Conservation (phyloP, 2,113 vertebrate genomes). For the Nestor notabilis region DNA sequence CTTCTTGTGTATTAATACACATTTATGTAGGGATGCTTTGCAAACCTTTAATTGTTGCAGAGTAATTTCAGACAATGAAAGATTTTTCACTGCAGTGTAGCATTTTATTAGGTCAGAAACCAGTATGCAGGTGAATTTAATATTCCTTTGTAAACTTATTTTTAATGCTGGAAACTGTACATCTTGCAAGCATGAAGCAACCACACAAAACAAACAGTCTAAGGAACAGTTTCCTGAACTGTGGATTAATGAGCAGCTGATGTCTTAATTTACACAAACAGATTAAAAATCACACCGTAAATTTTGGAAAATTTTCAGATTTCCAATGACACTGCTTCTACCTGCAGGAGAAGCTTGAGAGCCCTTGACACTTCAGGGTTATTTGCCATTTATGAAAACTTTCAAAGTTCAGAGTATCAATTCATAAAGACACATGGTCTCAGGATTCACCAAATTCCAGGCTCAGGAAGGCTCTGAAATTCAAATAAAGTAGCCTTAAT, state of each 20-base stretch:
- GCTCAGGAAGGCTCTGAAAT: neutral
- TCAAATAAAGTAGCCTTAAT: neutral
- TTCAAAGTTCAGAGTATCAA: neutral
- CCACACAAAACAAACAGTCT: neutral
- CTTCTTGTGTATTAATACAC: neutral
- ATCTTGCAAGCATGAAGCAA: neutral
- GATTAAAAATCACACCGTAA: neutral
- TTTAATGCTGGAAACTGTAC: neutral
- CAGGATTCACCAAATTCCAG: neutral
- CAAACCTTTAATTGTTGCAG: neutral
- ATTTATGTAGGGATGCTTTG: neutral
- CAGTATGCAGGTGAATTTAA: neutral
- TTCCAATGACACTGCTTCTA: neutral
- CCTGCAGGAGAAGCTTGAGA: neutral
- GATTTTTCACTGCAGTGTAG: neutral
- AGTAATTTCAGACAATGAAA: neutral
- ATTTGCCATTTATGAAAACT: neutral
- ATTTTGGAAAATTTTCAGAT: neutral
- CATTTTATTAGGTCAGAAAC: conserved; percentile 8
- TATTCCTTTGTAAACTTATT: neutral
- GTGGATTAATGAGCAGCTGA: neutral
- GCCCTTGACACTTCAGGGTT: neutral
- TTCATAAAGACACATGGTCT: neutral
- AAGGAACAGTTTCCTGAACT: neutral
- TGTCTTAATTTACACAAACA: neutral